Evolutionary conservation across 2,113 vertebrate genomes (phyloP).

Genomic region (Tetrax tetrax): DNA sequence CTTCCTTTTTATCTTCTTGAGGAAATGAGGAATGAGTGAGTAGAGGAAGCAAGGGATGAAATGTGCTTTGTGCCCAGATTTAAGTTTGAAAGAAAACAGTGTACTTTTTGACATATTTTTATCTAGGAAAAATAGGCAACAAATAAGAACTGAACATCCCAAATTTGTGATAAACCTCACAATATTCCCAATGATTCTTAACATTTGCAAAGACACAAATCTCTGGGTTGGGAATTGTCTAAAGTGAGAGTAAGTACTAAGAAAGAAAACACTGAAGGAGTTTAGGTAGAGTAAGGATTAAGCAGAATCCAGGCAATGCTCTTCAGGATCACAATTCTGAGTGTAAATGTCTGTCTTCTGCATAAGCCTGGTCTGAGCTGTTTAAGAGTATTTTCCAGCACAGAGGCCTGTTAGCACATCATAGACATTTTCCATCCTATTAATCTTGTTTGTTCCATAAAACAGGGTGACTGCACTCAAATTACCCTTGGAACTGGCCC

Average conservation of each 20-base stretch:
- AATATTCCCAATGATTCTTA: neutral
- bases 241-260: neutral
- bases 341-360: neutral
- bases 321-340: neutral
- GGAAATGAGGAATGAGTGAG: neutral
- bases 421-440: neutral
- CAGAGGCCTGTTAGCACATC: neutral
- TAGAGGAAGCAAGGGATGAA: neutral
- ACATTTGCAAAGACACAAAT: neutral
- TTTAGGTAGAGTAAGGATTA: neutral
- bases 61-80: fast-evolving
- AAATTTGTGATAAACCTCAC: neutral
- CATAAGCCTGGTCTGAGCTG: neutral
- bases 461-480: neutral
- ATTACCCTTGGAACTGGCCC: neutral
- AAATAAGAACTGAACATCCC: neutral
- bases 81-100: neutral
- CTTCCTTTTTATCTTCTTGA: neutral
- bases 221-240: neutral
- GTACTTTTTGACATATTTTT: neutral
- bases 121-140: neutral
- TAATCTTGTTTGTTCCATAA: neutral
- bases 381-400: neutral
- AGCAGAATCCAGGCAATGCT: neutral
- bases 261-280: neutral